Base-by-base conservation (phyloP, 2,888 invertebrate genomes). In the Polyploca ridens region DNA sequence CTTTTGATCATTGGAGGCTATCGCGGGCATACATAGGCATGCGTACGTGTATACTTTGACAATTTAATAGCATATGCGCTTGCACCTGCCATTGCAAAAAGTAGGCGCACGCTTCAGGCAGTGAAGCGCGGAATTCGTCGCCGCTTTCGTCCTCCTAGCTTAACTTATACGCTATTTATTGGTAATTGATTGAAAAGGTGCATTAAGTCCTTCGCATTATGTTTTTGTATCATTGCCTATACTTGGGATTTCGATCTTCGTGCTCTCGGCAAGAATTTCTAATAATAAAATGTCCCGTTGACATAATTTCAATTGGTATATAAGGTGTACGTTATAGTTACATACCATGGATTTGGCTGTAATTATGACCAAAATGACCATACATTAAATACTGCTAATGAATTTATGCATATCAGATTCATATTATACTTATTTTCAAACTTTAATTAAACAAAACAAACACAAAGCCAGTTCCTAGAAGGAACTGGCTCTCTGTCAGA, bases 171-270 rank as follows among this genome's bases (percentile, higher is more conserved):
- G 90, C 90, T 89, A 90, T 92, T 93, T 93, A 92, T 91, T 89
- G 88, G 85, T 92, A 92, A 92, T 92, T 93, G 93, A 93, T 93
- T 91, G 90, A 85, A 91, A 93, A 93, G 92, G 91, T 92, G 92
- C 87, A 86, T 83, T 82, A 84, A 79, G 79, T 80, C 79, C 79
- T 81, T 79, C 77, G 79, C 74, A 78, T 79, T 78, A 82, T 77
- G 78, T 85, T 89, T 87, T 89, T 89, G 82, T 85, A 83, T 79
- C 73, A 70, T 71, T 76, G 66, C 74, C 85, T 85, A 76, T 85
- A 84, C 78, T 82, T 78, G 84, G 27, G 84, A 81, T 83, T 84
- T 84, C 70, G 77, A 68, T 67, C 73, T 72, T 75, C 72, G 73
- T 71, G 71, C 67, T 66, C 68, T 66, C 75, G 64, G 69, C 65